phyloP scores from a whole-genome alignment of 30 jellyfish, hydroid and myxozoan genomes.

The Cassiopea andromeda region DNA sequence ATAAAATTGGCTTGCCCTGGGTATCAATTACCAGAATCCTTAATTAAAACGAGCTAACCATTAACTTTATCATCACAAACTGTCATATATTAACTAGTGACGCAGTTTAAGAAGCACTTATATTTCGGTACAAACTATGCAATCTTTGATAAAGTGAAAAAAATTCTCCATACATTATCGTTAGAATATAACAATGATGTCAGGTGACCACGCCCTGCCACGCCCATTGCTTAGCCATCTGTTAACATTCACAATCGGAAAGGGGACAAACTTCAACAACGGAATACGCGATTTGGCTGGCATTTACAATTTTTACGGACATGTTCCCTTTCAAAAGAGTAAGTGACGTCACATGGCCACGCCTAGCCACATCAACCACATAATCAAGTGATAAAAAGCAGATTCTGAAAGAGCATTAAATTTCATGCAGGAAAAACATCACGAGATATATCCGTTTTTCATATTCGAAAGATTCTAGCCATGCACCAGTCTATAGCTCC shows the following conservation, averaged over 20 bases:
- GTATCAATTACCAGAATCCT: neutral
- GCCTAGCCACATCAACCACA: neutral
- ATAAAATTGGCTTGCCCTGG: neutral
- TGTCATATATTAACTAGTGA: slow-evolving; percentile 36
- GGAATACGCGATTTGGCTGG: neutral
- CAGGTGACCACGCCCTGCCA: slow-evolving; percentile 30
- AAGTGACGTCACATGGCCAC: slow-evolving; percentile 38
- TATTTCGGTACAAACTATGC: slow-evolving; percentile 34
- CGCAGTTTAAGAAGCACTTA: slow-evolving; percentile 8
- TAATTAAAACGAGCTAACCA: slow-evolving; percentile 11
- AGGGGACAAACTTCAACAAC: slow-evolving; percentile 19
- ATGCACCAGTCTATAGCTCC: slow-evolving; percentile 30
- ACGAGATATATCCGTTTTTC: slow-evolving; percentile 41
- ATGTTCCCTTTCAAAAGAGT: slow-evolving; percentile 23
- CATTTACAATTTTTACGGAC: slow-evolving; percentile 15
- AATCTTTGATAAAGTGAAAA: slow-evolving; percentile 5
- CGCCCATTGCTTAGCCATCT: slow-evolving; percentile 11
- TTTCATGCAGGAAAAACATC: slow-evolving; percentile 43
- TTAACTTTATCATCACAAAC: slow-evolving; percentile 24
- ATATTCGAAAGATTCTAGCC: slow-evolving; percentile 59
- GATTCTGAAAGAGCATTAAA: slow-evolving; percentile 64
- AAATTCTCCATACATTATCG: neutral
- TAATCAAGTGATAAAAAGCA: slow-evolving; percentile 50
- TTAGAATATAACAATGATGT: slow-evolving; percentile 28
- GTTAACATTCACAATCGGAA: slow-evolving; percentile 11